A percentile compares a stretch with the other conserved stretches of the same genome.
phyloP scores from a whole-genome alignment of 53 echinoderm and acorn worm species.

The Echinarachnius parma region DNA sequence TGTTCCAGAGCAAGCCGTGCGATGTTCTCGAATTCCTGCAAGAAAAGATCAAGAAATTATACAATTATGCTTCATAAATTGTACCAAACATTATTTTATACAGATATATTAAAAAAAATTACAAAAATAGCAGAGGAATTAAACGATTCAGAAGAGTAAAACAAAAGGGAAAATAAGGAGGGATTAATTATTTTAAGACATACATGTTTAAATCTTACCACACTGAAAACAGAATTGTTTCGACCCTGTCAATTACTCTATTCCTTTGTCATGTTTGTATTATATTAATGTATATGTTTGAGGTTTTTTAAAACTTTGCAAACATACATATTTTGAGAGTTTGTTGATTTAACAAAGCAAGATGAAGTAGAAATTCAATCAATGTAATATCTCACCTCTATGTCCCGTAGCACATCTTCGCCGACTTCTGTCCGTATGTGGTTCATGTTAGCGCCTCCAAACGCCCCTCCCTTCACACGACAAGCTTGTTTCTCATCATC shows the following conservation, averaged over 20 bases:
- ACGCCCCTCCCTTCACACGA: not conserved
- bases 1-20: conserved; percentile 55
- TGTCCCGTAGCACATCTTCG: conserved; percentile 65
- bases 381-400: conserved; percentile 49
- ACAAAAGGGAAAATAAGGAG: not conserved
- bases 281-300: no score
- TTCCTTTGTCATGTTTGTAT: no score
- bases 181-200: not conserved
- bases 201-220: no score
- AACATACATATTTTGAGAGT: not conserved
- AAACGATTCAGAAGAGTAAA: not conserved
- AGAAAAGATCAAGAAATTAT: not conserved
- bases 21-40: conserved; percentile 62
- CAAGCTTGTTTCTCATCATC: not conserved
- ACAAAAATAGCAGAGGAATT: not conserved
- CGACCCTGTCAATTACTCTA: no score
- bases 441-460: not conserved
- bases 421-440: conserved; percentile 56
- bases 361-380: no score
- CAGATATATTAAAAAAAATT: not conserved
- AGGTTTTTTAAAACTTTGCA: not conserved
- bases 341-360: not conserved
- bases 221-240: no score
- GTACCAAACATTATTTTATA: no score
- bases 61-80: not conserved